Base-by-base conservation (phyloP, 2,888 invertebrate genomes). In the Anthrax anthrax region DNA sequence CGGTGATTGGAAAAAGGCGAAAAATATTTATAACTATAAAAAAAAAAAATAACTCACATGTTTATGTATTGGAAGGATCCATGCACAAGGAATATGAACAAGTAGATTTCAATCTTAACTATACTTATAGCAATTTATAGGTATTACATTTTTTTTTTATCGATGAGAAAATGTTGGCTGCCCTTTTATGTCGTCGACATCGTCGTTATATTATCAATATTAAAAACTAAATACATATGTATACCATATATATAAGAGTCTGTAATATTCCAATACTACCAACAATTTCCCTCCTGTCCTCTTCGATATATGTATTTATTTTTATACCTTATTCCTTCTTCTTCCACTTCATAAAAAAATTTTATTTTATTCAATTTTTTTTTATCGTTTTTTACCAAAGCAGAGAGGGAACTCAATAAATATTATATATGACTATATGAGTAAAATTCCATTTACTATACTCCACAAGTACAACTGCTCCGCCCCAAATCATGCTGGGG, bases 1-100 rank as follows among this genome's bases (percentile, higher is more conserved):
- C 43, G 47, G 43, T 50, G 50, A 50, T 50, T 50, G 50, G 50
- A 50, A 50, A 50, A 50, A 50, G 48, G 46, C 47, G 40, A 50
- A 18, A 8, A 39, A 39, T 39, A 39, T 44, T 19, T 27, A 16
- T 44, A 32, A 12, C 8, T 12, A 8, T 32, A 32, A 32, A 32
- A 32, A n/a, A n/a, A n/a, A n/a, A n/a, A n/a, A n/a, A n/a, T n/a
- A n/a, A n/a, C n/a, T n/a, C 12, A 32, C 29, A 32, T 32, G 6
- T 12, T 32, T 27, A 9, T 32, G 29, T 32, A 32, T 32, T 32
- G 29, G 9, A 32, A 12, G 29, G 9, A 29, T 12, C 12, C 3
- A 12, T 32, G 12, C 29, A 32, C 12, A 12, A 8, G 23, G 23
- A 23, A 23, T 8, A 23, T 23, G 23, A 23, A 23, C 8, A 23